Evolutionary conservation across 2,113 vertebrate species (phyloP).

Genomic region (Zootoca vivipara): DNA sequence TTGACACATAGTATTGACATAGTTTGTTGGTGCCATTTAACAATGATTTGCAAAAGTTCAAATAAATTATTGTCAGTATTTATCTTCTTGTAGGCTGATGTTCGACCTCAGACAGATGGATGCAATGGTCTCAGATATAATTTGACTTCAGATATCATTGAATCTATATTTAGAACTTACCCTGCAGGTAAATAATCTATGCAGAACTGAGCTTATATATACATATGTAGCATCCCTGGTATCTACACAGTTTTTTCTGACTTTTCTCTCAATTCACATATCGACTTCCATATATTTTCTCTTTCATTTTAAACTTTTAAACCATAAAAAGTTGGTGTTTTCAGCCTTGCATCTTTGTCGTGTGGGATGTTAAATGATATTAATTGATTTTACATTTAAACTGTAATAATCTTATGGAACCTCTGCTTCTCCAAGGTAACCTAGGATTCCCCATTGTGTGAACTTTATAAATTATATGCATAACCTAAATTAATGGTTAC

Average conservation of each 20-base stretch:
- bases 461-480: background rate
- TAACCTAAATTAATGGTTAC: background rate
- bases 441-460: background rate
- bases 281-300: background rate
- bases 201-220: background rate
- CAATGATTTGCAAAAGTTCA: background rate
- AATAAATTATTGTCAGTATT: conserved; percentile 3
- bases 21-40: background rate
- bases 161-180: conserved; percentile 98
- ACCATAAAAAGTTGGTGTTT: background rate
- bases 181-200: conserved; percentile 86
- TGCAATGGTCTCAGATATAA: conserved; percentile 98
- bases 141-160: conserved; percentile 96
- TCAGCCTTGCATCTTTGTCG: background rate
- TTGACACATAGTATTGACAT: background rate
- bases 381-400: background rate
- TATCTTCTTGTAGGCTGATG: conserved; percentile 88
- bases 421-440: too few relatives aligned
- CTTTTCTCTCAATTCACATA: background rate
- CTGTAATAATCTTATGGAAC: background rate
- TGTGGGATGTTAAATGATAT: background rate
- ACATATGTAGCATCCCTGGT: background rate
- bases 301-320: background rate
- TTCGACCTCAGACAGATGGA: conserved; percentile 96
- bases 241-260: background rate